Evolutionary conservation across 2,888 invertebrate genomes (phyloP).

Genomic region (Lasioglossum oenotherae): DNA sequence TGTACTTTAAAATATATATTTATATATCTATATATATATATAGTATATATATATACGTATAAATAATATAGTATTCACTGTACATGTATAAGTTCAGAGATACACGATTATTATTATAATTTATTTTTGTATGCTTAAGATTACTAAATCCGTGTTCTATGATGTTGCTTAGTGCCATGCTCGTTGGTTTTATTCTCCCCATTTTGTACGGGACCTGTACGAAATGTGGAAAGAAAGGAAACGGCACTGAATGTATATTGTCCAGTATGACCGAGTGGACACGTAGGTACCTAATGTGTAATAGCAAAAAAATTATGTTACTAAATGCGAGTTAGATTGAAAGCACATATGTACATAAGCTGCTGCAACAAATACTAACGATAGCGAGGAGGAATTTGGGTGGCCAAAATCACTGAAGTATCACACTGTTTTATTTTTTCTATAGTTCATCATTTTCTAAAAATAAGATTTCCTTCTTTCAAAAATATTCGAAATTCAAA

Average conservation of each 20-base stretch:
- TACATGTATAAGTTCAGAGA: slow-evolving; percentile 80
- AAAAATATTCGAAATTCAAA: background rate
- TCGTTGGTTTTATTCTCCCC: slow-evolving; percentile 55
- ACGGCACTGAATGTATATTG: slow-evolving; percentile 59
- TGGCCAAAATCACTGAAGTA: background rate
- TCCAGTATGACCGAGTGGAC: slow-evolving; percentile 41
- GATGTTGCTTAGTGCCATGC: slow-evolving; percentile 71
- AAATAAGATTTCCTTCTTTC: background rate
- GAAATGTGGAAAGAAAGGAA: slow-evolving; percentile 16
- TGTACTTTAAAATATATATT: slow-evolving; percentile 74
- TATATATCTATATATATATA: slow-evolving; percentile 62
- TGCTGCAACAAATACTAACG: slow-evolving; percentile 25
- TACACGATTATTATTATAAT: slow-evolving; percentile 82
- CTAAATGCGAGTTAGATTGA: slow-evolving; percentile 45
- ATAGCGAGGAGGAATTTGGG: background rate
- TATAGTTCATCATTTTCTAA: background rate
- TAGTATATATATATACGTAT: slow-evolving; percentile 56
- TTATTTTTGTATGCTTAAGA: slow-evolving; percentile 83
- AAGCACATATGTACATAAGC: slow-evolving; percentile 43
- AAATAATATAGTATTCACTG: slow-evolving; percentile 81
- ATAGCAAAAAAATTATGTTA: slow-evolving; percentile 56
- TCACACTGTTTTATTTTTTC: too few species aligned
- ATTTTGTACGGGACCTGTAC: slow-evolving; percentile 49
- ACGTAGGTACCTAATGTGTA: slow-evolving; percentile 67
- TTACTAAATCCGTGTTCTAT: slow-evolving; percentile 68